These are phyloP conservation scores for Bos indicus DNA, from an alignment of 2,113 vertebrate genomes.

Conservation along the genomic window DNA sequence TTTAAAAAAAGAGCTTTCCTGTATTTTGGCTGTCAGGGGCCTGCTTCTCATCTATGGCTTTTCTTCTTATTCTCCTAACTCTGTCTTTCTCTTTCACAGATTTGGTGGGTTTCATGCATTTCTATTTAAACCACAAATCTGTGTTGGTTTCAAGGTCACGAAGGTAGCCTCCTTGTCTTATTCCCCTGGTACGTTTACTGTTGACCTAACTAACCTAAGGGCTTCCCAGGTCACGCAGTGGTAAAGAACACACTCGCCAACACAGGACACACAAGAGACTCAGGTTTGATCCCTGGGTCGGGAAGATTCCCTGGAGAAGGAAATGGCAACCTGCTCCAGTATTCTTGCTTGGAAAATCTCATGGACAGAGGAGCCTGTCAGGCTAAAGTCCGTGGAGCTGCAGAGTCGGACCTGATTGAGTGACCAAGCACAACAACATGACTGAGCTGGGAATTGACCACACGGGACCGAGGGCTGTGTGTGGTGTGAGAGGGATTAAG, in stretches of 20 bases:
- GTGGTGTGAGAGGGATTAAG: accelerated
- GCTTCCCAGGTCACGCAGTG: background rate
- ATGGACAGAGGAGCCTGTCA: background rate
- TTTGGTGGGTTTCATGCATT: accelerated
- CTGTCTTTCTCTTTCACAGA: background rate
- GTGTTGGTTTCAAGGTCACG: accelerated
- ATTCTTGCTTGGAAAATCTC: background rate
- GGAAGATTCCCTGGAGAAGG: background rate
- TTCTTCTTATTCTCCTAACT: accelerated
- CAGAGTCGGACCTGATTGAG: background rate
- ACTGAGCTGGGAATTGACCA: background rate
- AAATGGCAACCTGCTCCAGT: background rate
- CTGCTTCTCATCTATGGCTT: background rate
- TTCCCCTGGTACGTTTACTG: accelerated
- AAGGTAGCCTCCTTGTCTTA: background rate
- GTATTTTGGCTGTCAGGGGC: accelerated
- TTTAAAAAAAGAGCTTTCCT: background rate
- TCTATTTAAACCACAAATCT: background rate
- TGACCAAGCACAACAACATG: background rate
- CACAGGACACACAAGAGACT: background rate
- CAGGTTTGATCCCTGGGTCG: background rate
- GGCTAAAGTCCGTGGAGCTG: background rate
- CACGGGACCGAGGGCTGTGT: background rate
- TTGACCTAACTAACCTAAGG: accelerated
- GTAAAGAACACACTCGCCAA: background rate